Evolutionary conservation across 37 sponge, comb jelly and placozoan species (phyloP).

Genomic region (Petrosia ficiformis): DNA sequence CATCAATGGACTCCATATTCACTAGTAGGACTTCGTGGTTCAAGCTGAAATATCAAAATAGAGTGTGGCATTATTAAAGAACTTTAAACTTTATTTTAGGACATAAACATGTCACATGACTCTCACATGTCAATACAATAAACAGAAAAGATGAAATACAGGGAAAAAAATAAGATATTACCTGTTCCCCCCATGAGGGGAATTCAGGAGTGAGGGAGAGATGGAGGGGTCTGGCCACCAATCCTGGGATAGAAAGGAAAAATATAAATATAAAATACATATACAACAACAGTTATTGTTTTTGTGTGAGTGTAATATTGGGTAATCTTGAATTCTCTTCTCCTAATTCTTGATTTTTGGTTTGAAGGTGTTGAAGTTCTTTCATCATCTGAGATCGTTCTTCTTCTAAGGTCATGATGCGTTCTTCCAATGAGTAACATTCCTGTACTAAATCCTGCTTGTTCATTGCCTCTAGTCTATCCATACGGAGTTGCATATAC

Average conservation of each 20-base stretch:
- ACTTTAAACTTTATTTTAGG: too few relatives aligned
- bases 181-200: not conserved
- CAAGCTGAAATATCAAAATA: too few relatives aligned
- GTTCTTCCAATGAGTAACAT: slow-evolving; percentile 24
- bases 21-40: too few relatives aligned
- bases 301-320: not conserved
- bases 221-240: not conserved
- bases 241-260: not conserved
- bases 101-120: too few relatives aligned
- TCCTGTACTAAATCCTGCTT: slow-evolving; percentile 38
- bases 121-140: too few relatives aligned
- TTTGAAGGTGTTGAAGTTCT: not conserved
- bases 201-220: not conserved
- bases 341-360: too few relatives aligned
- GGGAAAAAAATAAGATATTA: not conserved
- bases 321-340: not conserved
- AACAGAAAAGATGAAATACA: too few relatives aligned
- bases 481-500: slow-evolving; percentile 17
- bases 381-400: not conserved
- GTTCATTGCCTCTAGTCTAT: slow-evolving; percentile 35
- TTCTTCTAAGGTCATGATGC: not conserved
- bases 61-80: too few relatives aligned
- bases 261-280: not conserved
- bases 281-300: not conserved
- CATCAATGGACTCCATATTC: too few relatives aligned